These are phyloP conservation scores for Engraulis encrasicolus DNA, from an alignment of 2,113 vertebrate species.

Conservation along the genomic window DNA sequence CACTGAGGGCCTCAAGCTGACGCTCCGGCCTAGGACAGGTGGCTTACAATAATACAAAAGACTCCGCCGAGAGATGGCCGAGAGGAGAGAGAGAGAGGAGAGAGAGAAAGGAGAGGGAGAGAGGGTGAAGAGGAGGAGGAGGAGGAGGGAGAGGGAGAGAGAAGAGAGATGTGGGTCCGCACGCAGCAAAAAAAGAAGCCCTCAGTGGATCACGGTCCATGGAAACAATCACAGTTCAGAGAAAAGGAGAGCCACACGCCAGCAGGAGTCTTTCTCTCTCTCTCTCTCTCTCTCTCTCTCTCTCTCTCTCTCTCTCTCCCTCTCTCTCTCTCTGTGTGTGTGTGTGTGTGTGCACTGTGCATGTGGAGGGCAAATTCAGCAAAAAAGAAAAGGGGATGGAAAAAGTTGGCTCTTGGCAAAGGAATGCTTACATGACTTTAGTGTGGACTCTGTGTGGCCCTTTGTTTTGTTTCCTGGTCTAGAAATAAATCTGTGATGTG, in stretches of 20 bases:
- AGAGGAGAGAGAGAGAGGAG: background rate
- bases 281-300: no score
- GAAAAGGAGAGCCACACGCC: background rate
- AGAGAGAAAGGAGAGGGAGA: background rate
- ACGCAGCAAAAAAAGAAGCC: no score
- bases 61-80: background rate
- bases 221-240: slow-evolving; percentile 11
- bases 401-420: background rate
- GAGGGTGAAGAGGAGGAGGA: background rate
- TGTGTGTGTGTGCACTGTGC: background rate
- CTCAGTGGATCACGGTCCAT: background rate
- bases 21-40: slow-evolving; percentile 49
- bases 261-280: slow-evolving; percentile 1
- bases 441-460: slow-evolving; percentile 4
- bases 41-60: slow-evolving; percentile 46
- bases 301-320: no score
- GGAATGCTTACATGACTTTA: slow-evolving; percentile 8
- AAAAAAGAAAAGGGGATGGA: background rate
- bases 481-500: slow-evolving; percentile 1
- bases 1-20: slow-evolving; percentile 52
- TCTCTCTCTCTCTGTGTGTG: no score
- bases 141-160: no score
- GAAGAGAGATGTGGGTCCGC: background rate
- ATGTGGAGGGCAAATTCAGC: slow-evolving; percentile 14
- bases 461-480: background rate